A percentile compares a stretch with the other conserved stretches of the same genome.
These are phyloP conservation scores for human DNA, from an alignment of 2,113 vertebrate genomes.

Conservation along the genomic window DNA sequence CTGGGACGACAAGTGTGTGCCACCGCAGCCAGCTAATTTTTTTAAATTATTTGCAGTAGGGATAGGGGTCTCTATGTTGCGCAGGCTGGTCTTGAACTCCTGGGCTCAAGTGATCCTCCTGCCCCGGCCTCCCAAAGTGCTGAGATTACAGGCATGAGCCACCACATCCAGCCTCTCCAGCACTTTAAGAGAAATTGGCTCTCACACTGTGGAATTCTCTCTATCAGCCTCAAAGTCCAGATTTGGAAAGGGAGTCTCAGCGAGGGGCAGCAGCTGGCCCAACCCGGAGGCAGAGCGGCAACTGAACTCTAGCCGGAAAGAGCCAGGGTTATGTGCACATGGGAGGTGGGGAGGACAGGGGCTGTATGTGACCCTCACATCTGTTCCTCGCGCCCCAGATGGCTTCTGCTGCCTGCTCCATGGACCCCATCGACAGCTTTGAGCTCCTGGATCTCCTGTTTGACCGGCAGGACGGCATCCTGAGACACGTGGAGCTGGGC, in stretches of 20 bases:
- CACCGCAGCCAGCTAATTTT: not conserved
- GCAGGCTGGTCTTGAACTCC: not conserved
- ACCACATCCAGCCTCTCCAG: not conserved
- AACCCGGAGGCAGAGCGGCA: not conserved
- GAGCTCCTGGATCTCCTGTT: conserved; percentile 95
- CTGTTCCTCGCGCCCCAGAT: conserved; percentile 5
- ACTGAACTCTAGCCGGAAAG: too few species aligned
- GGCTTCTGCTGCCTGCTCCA: conserved; percentile 68
- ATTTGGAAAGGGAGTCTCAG: not conserved
- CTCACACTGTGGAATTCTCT: not conserved
- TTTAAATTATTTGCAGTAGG: not conserved
- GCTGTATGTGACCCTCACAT: fast-evolving
- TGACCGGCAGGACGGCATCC: conserved; percentile 91
- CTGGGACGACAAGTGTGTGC: not conserved
- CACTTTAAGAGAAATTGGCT: not conserved
- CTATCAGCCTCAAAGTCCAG: not conserved
- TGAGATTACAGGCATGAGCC: too few species aligned
- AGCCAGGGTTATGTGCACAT: fast-evolving
- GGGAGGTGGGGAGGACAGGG: not conserved
- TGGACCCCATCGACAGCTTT: conserved; percentile 79
- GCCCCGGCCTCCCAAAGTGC: too few species aligned
- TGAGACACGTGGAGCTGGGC: conserved; percentile 85
- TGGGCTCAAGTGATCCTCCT: too few species aligned
- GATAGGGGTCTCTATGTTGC: not conserved
- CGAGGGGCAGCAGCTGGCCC: not conserved